A percentile compares a stretch with the other conserved stretches of the same genome.
Conservation (phyloP, 2,113 vertebrate species). For the Pithys albifrons region DNA sequence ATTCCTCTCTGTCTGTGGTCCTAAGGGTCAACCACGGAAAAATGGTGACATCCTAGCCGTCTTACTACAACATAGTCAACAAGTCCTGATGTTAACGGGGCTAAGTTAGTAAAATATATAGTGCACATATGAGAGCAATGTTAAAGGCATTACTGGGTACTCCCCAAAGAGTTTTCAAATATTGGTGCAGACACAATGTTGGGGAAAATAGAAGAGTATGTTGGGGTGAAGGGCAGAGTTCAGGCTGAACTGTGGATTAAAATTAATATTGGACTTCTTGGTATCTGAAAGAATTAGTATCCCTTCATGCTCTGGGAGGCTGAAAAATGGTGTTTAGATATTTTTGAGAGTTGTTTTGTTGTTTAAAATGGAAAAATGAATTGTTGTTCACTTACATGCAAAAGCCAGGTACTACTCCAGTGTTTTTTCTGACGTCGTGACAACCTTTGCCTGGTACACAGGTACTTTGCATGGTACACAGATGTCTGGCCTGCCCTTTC, state of each 20-base stretch:
- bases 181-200: fast-evolving
- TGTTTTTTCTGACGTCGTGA: background rate
- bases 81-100: background rate
- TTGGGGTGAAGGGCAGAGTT: background rate
- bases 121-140: background rate
- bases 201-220: background rate
- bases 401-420: background rate
- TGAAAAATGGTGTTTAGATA: background rate
- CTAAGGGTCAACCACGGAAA: background rate
- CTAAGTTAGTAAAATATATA: background rate
- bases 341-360: background rate
- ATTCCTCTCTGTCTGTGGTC: background rate
- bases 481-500: background rate
- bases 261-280: background rate
- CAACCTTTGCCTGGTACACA: background rate
- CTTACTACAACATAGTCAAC: background rate
- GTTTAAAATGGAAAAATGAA: background rate
- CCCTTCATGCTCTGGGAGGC: background rate
- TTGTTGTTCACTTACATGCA: background rate
- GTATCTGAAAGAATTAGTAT: background rate
- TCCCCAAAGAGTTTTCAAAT: background rate
- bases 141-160: background rate
- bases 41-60: background rate
- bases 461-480: background rate
- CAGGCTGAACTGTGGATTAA: background rate